Evolutionary conservation across 2,888 invertebrate species (phyloP), one percentile per base, ranked within the genome.

Genomic region (Ormia ochracea): DNA sequence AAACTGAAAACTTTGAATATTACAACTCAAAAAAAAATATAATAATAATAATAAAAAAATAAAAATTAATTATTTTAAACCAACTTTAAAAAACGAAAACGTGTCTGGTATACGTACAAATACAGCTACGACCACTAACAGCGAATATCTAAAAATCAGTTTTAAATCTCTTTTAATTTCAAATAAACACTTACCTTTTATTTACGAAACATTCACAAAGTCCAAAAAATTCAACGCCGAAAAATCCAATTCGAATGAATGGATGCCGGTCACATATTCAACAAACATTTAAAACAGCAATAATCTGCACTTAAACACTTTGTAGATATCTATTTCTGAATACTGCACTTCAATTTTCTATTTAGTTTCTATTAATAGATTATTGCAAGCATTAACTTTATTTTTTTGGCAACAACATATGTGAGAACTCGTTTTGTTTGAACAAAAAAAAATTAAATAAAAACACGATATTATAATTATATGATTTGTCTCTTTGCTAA

Each of bases 351-450:
- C 19, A 43, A 43, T 43, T 26, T 21, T 23, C 52, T 41, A 26
- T 54, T 41, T 52, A 26, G 26, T 56, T 41, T 72, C 52, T 21
- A 38, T 38, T 28, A 43, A 36, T 1, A 28, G 4, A 23, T 50
- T 41, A 33, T 21, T 54, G 12, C 4, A 2, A 31, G 10, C n/a
- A 4, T 58, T 36, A 33, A 23, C 14, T 23, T 33, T 31, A 31
- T 14, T 69, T 28, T 38, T n/a, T 59, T 59, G 48, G 58, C 58
- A 70, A 58, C 43, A n/a, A n/a, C n/a, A n/a, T n/a, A n/a, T n/a
- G n/a, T 33, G 14, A 36, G 7, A 36, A 6, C 21, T 38, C 19
- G n/a, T 41, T 28, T n/a, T 31, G 3, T 5, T 19, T 36, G 6
- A 14, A 50, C 10, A 12, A 21, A 36, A 6, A 21, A 3, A 28